Evolutionary conservation across 1,140 invertebrate species (phyloP).

Genomic region (Rhizoglyphus robini): DNA sequence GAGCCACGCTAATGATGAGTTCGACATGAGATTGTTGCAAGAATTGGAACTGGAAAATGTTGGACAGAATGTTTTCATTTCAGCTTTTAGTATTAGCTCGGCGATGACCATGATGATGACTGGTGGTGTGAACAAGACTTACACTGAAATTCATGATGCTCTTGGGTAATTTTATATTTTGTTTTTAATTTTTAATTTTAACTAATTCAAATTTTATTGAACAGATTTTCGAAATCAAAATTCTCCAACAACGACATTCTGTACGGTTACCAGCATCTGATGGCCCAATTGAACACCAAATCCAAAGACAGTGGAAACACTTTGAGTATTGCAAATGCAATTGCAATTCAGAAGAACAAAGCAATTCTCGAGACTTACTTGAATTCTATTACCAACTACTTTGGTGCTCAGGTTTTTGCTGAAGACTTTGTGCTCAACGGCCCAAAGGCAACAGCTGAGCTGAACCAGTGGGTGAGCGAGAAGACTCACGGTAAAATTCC

Average conservation of each 20-base stretch:
- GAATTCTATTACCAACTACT: neutral
- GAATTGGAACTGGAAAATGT: constrained; percentile 1
- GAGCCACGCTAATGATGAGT: neutral
- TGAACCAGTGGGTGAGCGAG: constrained; percentile 62
- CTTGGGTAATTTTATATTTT: too few species aligned
- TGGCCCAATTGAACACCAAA: neutral
- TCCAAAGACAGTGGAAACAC: neutral
- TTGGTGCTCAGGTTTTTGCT: neutral
- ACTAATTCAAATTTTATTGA: too few species aligned
- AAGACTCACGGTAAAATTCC: constrained; percentile 51
- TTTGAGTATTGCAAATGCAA: neutral
- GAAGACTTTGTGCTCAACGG: constrained; percentile 25
- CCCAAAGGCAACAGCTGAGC: constrained; percentile 36
- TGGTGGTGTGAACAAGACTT: constrained; percentile 11
- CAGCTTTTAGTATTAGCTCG: constrained; percentile 12
- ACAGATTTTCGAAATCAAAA: too few species aligned
- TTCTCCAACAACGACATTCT: too few species aligned
- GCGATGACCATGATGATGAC: constrained; percentile 17
- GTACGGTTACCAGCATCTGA: neutral
- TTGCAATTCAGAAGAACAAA: neutral
- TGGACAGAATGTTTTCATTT: constrained; percentile 21
- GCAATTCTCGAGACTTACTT: neutral
- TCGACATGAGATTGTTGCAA: neutral
- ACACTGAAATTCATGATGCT: too few species aligned
- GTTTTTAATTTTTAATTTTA: too few species aligned